These are phyloP conservation scores for western clawed frog (Xenopus tropicalis) DNA, from an alignment of 2,113 vertebrate genomes.

Conservation along the genomic window DNA sequence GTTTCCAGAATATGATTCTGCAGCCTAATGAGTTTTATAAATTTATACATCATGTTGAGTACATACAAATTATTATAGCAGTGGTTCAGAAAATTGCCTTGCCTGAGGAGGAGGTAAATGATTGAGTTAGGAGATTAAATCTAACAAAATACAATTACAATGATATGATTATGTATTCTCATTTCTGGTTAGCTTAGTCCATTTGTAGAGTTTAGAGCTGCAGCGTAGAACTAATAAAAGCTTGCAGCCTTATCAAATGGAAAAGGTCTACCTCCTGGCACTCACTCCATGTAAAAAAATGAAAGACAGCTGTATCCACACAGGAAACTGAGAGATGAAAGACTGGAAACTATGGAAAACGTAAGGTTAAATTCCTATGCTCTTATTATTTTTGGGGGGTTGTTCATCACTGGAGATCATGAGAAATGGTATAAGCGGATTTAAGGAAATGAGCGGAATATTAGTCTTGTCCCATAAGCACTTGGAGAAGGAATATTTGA, in stretches of 20 bases:
- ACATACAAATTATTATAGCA: constrained; percentile 32
- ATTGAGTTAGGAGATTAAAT: constrained; percentile 43
- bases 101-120: constrained; percentile 41
- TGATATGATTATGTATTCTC: constrained; percentile 32
- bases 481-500: not conserved
- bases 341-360: constrained; percentile 4
- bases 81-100: constrained; percentile 38
- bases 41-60: constrained; percentile 33
- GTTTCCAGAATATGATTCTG: not conserved
- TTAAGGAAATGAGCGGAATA: not conserved
- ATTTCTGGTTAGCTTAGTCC: constrained; percentile 30
- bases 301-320: constrained; percentile 33
- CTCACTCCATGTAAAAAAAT: constrained; percentile 16
- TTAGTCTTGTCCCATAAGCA: not conserved
- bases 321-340: not conserved
- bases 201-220: constrained; percentile 14
- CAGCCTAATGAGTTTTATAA: constrained; percentile 17
- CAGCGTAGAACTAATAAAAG: constrained; percentile 11
- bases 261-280: constrained; percentile 19
- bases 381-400: not conserved
- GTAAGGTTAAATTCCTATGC: constrained; percentile 6
- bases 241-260: constrained; percentile 23
- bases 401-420: constrained; percentile 1
- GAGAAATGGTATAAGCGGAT: constrained; percentile 1
- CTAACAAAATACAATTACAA: constrained; percentile 37